Percentiles rank a stretch among this genome's conserved stretches.
Conservation (phyloP, 2,113 vertebrate species). For the Poeciliopsis occidentalis region DNA sequence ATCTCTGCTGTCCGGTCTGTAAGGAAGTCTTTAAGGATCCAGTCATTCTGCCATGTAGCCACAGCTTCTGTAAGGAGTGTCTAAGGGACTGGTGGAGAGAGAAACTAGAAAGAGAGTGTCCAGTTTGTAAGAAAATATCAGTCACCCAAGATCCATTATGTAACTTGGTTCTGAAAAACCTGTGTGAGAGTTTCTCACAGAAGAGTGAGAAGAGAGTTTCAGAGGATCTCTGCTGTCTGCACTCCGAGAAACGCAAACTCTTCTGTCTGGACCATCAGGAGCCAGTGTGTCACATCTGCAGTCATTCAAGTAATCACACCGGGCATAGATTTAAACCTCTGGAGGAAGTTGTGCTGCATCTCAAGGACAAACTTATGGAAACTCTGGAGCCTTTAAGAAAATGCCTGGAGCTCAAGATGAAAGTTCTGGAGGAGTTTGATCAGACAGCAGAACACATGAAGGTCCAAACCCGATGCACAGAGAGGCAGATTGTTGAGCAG, state of each 20-base stretch:
- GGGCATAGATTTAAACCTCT: not conserved
- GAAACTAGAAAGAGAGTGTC: not conserved
- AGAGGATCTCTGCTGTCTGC: not conserved
- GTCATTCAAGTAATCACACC: conserved; percentile 7
- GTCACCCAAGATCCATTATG: not conserved
- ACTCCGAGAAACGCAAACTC: not conserved
- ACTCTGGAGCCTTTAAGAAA: not conserved
- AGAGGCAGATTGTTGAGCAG: conserved; percentile 15
- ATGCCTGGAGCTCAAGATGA: not conserved
- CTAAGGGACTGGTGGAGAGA: not conserved
- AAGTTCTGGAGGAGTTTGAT: conserved; percentile 8
- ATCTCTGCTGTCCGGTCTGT: too few relatives aligned
- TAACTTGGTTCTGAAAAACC: not conserved
- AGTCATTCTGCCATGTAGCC: too few relatives aligned
- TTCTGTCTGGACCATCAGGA: conserved; percentile 19
- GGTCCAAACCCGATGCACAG: conserved; percentile 3
- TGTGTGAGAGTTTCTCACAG: not conserved
- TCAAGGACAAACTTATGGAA: not conserved
- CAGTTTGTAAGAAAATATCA: not conserved
- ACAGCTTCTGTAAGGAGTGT: not conserved
- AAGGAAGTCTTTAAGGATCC: too few relatives aligned
- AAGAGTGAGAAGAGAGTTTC: not conserved
- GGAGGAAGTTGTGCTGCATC: not conserved
- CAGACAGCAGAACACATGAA: conserved; percentile 11
- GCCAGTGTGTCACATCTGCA: conserved; percentile 9